Evolutionary conservation across 2,888 invertebrate genomes (phyloP).

Genomic region (Rutpela maculata): DNA sequence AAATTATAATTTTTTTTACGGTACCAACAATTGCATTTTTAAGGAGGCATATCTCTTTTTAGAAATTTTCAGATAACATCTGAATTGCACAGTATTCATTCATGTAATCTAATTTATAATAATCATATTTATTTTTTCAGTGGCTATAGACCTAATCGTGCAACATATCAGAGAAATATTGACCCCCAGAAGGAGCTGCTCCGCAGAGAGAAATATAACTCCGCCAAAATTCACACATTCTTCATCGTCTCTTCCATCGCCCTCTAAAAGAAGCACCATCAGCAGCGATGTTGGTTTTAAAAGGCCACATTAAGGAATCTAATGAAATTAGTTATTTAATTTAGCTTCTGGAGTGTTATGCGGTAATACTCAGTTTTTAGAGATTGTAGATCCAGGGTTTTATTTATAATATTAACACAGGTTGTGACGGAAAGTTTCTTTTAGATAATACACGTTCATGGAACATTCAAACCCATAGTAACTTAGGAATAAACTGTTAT

Average conservation of each 20-base stretch:
- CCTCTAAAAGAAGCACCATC: constrained; percentile 58
- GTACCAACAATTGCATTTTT: too few relatives aligned
- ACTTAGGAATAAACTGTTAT: background rate
- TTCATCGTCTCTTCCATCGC: constrained; percentile 48
- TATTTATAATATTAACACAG: constrained; percentile 28
- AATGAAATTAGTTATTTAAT: constrained; percentile 20
- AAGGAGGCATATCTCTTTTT: too few relatives aligned
- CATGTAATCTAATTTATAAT: too few relatives aligned
- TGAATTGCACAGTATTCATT: too few relatives aligned
- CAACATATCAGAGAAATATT: constrained; percentile 96
- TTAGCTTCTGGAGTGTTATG: constrained; percentile 13
- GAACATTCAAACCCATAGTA: background rate
- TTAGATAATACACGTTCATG: background rate
- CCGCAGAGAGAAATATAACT: constrained; percentile 57
- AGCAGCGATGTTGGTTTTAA: constrained; percentile 63
- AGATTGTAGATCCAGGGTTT: constrained; percentile 25
- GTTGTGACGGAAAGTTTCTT: constrained; percentile 15
- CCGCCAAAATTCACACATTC: constrained; percentile 36
- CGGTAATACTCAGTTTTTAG: constrained; percentile 13
- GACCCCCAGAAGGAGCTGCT: constrained; percentile 73
- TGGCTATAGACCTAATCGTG: constrained; percentile 97
- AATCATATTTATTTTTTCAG: constrained; percentile 78
- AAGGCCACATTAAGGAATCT: constrained; percentile 64
- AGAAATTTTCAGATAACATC: too few relatives aligned
- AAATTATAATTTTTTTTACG: too few relatives aligned